Base-by-base conservation (phyloP, 2,888 invertebrate genomes). In the Drosophila falleni region DNA sequence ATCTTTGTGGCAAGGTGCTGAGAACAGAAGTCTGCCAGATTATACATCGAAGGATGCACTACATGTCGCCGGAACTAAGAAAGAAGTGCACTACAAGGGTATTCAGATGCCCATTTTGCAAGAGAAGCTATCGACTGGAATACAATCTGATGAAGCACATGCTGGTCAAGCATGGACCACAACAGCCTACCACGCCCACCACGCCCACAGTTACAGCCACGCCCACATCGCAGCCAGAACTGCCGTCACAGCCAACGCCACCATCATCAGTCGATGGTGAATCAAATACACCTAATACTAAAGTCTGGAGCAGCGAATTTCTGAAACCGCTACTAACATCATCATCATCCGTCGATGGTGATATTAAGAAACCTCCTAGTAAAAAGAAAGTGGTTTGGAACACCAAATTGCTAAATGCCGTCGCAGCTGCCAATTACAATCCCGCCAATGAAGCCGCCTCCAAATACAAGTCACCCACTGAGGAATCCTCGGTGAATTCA, bases 341-440 rank as follows among this genome's bases (percentile, higher is more conserved):
- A 13, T 10, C 58, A n/a, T 5, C 44, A 9, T n/a, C 44, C 6
- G 1, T n/a, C 4, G 8, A 35, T 4, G 5, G 16, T 10, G 37
- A 54, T 1, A 33, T 19, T 2, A 55, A 16, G 13, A 9, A 9
- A 23, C 46, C 44, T 8, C 31, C 44, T 8, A 37, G 16, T 33
- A 41, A 11, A 42, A 39, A 9, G 15, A 6, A 16, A 1, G 16
- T n/a, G n/a, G n/a, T 71, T 1, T 77, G 58, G 66, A 74, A 49
- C 50, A 81, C 81, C 0, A 54, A 37, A 6, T 3, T 66, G 2
- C 54, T 66, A 0, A 81, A 82, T 39, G 68, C 75, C 3, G 35
- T 82, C 5, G 85, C 80, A 16, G 80, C 80, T n/a, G 75, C 82
- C n/a, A 37, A 63, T 5, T 81, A 80, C 35, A 47, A 19, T 44